phyloP scores from a whole-genome alignment of 2,113 vertebrate species.

The Madoqua kirkii region DNA sequence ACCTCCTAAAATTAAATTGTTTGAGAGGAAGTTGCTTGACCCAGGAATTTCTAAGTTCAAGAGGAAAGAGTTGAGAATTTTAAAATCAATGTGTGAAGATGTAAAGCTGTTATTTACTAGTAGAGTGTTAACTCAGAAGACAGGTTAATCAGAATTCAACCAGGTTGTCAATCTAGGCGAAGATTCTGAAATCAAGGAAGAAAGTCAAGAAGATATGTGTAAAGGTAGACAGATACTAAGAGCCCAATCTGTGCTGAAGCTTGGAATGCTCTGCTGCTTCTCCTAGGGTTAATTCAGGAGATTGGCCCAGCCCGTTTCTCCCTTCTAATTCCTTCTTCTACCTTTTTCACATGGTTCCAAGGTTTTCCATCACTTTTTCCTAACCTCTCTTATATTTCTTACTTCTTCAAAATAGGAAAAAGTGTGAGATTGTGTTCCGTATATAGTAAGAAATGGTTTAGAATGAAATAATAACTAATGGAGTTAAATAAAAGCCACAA shows the following conservation, averaged over 20 bases:
- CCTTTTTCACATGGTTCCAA: neutral
- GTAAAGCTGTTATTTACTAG: neutral
- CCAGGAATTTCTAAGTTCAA: neutral
- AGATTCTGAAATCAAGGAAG: neutral
- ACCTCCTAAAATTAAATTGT: neutral
- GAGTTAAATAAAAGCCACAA: neutral
- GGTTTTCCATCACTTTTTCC: neutral
- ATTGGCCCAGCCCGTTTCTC: neutral
- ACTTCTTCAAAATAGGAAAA: neutral
- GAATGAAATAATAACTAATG: neutral
- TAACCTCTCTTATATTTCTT: neutral
- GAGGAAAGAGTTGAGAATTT: neutral
- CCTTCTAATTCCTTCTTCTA: neutral
- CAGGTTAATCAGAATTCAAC: neutral
- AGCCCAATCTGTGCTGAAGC: fast-evolving
- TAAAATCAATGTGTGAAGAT: neutral
- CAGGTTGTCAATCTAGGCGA: neutral
- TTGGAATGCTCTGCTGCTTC: neutral
- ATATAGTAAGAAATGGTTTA: neutral
- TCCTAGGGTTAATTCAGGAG: neutral
- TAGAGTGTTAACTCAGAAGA: neutral
- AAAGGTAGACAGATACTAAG: neutral
- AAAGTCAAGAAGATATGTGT: neutral
- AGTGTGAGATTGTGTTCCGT: neutral
- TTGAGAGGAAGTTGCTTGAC: neutral